phyloP scores from a whole-genome alignment of 2,888 invertebrate species.

The Dione juno region DNA sequence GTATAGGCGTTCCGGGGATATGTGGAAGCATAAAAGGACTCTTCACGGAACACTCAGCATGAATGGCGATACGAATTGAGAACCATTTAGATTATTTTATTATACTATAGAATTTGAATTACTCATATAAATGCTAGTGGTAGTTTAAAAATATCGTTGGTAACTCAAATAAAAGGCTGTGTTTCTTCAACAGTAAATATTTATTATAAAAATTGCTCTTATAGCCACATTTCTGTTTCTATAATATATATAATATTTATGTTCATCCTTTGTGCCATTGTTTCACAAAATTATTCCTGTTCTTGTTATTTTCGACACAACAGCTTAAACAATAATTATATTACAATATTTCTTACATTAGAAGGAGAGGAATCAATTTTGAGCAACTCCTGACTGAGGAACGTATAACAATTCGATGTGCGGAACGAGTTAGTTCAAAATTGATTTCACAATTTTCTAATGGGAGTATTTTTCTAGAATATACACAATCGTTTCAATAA shows the following conservation, averaged over 20 bases:
- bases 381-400: conserved; percentile 73
- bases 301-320: conserved; percentile 83
- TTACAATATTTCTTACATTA: conserved; percentile 80
- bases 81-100: conserved; percentile 9
- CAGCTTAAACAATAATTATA: conserved; percentile 82
- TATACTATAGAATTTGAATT: neutral
- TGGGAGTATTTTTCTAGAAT: conserved; percentile 78
- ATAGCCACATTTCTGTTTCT: conserved; percentile 83
- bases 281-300: conserved; percentile 84
- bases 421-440: conserved; percentile 68
- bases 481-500: conserved; percentile 79
- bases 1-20: conserved; percentile 73
- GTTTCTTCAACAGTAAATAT: conserved; percentile 83
- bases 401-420: conserved; percentile 82
- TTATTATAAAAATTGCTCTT: conserved; percentile 84
- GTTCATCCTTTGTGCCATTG: conserved; percentile 84
- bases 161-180: conserved; percentile 65
- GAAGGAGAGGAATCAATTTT: conserved; percentile 73
- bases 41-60: conserved; percentile 66
- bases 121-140: neutral
- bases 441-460: conserved; percentile 71
- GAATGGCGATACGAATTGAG: conserved; percentile 23
- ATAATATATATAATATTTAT: conserved; percentile 84
- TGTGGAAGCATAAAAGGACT: conserved; percentile 80
- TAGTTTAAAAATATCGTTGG: neutral